Base-by-base conservation (phyloP, 2,888 invertebrate genomes). In the Pyrochroa serraticornis region DNA sequence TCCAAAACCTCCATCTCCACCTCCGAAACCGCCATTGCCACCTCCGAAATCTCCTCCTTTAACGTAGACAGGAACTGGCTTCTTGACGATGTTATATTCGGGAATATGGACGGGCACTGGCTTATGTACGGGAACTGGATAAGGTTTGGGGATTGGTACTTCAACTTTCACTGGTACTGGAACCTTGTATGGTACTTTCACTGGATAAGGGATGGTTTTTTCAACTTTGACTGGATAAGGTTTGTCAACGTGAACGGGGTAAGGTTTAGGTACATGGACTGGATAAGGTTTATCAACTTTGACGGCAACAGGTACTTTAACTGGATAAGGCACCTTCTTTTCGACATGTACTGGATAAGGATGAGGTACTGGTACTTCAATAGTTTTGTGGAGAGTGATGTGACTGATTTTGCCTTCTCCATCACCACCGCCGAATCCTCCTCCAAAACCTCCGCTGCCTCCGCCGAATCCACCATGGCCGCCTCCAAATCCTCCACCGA, bases 291-390 rank as follows among this genome's bases (percentile, higher is more conserved):
- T 84, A 79, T 82, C 84, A 50, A 83, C 79, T 22, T 81, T 80
- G 0, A 83, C 81, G 1, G 83, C 70, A 31, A 84, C 79, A 39
- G 84, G 80, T 64, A 81, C 84, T 47, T 83, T 83, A 1, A 77
- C 77, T 8, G 74, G 72, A 47, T 85, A 85, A 63, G 87, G 88
- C 60, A 90, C 86, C 75, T 84, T 87, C 82, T 87, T 90, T 77
- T 89, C 89, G 8, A 78, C 70, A 30, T 70, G 73, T 22, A 72
- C 69, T 22, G 82, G 82, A 3, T 90, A 90, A 43, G 90, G 90
- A 77, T 90, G 61, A 64, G 83, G 83, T 55, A 81, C 80, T 33
- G 80, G 85, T 63, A 84, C 80, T 33, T 82, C 83, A 42, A 86
- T 82, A 65, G 85, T 85, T 76, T 87, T 88, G 62, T 86, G 82